A percentile compares a stretch with the other conserved stretches of the same genome.
Conservation (phyloP, 2,888 invertebrate genomes). For the Ectemnius lituratus region DNA sequence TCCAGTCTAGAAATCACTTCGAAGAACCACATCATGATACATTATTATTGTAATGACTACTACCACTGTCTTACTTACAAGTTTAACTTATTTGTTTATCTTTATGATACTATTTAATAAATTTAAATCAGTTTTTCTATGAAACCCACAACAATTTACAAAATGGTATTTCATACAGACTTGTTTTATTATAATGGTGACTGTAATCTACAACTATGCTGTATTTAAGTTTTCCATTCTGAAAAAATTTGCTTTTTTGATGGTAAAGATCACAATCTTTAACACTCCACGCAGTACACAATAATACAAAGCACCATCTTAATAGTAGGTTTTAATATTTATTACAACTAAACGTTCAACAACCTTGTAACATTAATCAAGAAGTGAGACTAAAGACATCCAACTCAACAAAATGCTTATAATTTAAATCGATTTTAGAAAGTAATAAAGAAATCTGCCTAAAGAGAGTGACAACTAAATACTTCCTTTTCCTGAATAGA, state of each 20-base stretch:
- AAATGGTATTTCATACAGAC: no score
- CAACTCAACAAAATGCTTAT: constrained; percentile 23
- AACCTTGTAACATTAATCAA: constrained; percentile 36
- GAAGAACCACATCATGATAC: no score
- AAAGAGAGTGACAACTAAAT: no score
- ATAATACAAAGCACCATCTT: constrained; percentile 26
- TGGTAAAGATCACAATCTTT: constrained; percentile 23
- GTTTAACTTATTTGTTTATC: no score
- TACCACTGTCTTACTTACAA: no score
- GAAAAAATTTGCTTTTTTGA: constrained; percentile 14
- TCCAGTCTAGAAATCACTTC: no score
- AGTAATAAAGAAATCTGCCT: constrained; percentile 8
- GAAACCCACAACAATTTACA: neutral
- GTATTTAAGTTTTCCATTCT: constrained; percentile 23
- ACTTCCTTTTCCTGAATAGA: no score
- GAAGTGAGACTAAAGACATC: constrained; percentile 31
- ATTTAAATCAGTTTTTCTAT: constrained; percentile 7
- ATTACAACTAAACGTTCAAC: constrained; percentile 40
- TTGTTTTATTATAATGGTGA: constrained; percentile 4
- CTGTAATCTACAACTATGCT: constrained; percentile 5
- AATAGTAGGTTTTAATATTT: constrained; percentile 34
- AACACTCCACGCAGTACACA: no score
- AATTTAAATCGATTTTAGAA: constrained; percentile 15
- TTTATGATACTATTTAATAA: constrained; percentile 2
- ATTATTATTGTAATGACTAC: no score